A percentile compares a stretch with the other conserved stretches of the same genome.
Evolutionary conservation across 2,797 vertebrate species (phyloP).

Genomic region (Cetoscarus ocellatus): DNA sequence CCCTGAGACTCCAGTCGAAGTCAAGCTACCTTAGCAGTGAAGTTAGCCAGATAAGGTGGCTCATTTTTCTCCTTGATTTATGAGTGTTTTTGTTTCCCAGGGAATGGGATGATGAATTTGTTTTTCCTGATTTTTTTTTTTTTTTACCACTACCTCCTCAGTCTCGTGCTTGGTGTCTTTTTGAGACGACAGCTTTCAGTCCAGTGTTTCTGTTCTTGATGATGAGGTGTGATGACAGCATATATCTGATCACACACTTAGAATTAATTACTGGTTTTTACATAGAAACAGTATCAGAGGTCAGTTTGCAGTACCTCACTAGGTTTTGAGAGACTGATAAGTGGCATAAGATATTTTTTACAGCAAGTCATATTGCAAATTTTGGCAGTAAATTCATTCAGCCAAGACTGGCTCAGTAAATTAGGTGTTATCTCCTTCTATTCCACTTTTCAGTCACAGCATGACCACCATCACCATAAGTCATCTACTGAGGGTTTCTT

Average conservation of each 20-base stretch:
- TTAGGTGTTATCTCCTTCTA: not conserved
- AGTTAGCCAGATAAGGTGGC: conserved; percentile 84
- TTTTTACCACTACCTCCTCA: conserved; percentile 54
- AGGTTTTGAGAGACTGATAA: conserved; percentile 1
- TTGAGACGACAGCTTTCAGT: conserved; percentile 41
- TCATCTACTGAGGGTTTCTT: too few species aligned
- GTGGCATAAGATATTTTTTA: not conserved
- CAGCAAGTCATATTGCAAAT: not conserved
- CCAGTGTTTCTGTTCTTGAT: conserved; percentile 32
- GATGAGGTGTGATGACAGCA: conserved; percentile 12
- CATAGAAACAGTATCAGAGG: conserved; percentile 27
- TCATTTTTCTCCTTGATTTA: conserved; percentile 86
- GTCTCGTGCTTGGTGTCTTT: conserved; percentile 44
- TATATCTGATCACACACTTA: conserved; percentile 21
- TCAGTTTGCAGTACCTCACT: not conserved
- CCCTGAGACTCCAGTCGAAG: conserved; percentile 77
- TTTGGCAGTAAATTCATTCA: not conserved
- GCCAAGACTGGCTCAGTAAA: too few species aligned
- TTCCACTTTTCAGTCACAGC: too few species aligned
- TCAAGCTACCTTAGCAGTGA: conserved; percentile 83
- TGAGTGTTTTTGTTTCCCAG: conserved; percentile 81
- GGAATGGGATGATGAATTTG: conserved; percentile 81
- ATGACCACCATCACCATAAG: too few species aligned
- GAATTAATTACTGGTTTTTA: conserved; percentile 39
- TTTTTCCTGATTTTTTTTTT: conserved; percentile 71